phyloP scores from a whole-genome alignment of 2,888 invertebrate species.

The Quadroppia sp. region DNA sequence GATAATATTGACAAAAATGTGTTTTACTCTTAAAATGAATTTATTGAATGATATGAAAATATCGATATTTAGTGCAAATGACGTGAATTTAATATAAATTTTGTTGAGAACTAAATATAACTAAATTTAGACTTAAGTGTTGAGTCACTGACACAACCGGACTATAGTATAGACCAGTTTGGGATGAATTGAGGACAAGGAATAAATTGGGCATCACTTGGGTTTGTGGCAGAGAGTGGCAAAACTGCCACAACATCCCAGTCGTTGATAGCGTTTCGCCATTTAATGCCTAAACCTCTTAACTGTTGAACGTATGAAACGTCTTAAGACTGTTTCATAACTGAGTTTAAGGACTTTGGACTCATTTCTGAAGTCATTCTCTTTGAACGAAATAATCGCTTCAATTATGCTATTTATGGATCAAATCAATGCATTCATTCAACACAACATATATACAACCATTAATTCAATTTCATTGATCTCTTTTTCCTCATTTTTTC shows the following conservation, averaged over 20 bases:
- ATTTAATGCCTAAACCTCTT: conserved; percentile 35
- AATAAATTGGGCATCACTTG: conserved; percentile 35
- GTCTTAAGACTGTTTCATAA: conserved; percentile 26
- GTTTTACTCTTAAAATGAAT: neutral
- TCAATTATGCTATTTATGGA: conserved; percentile 23
- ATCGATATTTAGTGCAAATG: conserved; percentile 9
- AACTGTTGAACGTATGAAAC: conserved; percentile 4
- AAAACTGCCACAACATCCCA: neutral
- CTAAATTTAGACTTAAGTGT: conserved; percentile 22
- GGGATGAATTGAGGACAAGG: conserved; percentile 32
- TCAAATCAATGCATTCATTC: conserved; percentile 24
- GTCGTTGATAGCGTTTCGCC: conserved; percentile 14
- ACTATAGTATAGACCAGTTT: neutral
- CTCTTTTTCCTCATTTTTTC: conserved; percentile 6
- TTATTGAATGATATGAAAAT: neutral
- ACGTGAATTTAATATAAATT: neutral
- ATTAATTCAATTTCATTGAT: neutral
- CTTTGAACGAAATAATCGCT: conserved; percentile 19
- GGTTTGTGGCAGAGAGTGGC: neutral
- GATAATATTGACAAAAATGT: neutral
- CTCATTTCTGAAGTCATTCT: conserved; percentile 26
- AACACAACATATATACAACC: conserved; percentile 14
- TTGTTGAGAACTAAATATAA: neutral
- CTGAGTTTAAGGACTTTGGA: conserved; percentile 34
- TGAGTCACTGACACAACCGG: conserved; percentile 35